Evolutionary conservation across 2,888 invertebrate genomes (phyloP).

Genomic region (Drosophila longiperda): DNA sequence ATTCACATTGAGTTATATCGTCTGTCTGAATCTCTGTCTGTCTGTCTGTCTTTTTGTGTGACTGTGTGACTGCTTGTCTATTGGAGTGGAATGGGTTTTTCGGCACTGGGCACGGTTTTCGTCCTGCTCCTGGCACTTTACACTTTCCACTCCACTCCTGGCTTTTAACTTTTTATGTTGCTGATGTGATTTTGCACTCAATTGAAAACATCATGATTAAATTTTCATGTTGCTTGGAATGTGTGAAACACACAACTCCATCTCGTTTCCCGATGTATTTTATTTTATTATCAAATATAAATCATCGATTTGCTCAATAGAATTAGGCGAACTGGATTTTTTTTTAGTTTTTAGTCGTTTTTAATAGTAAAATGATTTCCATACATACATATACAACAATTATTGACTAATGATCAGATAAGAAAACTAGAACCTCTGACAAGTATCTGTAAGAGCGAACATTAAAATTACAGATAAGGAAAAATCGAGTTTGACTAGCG

Average conservation of each 20-base stretch:
- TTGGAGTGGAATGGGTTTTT: constrained; percentile 23
- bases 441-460: neutral
- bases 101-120: constrained; percentile 1
- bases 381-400: neutral
- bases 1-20: constrained; percentile 38
- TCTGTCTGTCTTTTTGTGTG: constrained; percentile 2
- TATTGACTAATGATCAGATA: neutral
- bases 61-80: constrained; percentile 4
- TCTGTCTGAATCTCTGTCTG: constrained; percentile 9
- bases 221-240: constrained; percentile 71
- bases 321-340: neutral
- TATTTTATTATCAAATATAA: constrained; percentile 30
- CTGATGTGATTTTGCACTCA: constrained; percentile 84
- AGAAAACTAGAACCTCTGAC: neutral
- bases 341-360: neutral
- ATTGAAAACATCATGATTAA: constrained; percentile 80
- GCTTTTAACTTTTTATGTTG: constrained; percentile 50
- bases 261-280: constrained; percentile 12
- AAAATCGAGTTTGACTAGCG: neutral
- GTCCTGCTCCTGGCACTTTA: constrained; percentile 44
- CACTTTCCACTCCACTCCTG: constrained; percentile 35
- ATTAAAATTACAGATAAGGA: neutral
- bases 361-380: neutral
- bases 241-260: constrained; percentile 60
- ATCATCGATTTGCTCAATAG: constrained; percentile 11